Base-by-base conservation (phyloP, 2,888 invertebrate genomes). In the Cataglyphis livida region DNA sequence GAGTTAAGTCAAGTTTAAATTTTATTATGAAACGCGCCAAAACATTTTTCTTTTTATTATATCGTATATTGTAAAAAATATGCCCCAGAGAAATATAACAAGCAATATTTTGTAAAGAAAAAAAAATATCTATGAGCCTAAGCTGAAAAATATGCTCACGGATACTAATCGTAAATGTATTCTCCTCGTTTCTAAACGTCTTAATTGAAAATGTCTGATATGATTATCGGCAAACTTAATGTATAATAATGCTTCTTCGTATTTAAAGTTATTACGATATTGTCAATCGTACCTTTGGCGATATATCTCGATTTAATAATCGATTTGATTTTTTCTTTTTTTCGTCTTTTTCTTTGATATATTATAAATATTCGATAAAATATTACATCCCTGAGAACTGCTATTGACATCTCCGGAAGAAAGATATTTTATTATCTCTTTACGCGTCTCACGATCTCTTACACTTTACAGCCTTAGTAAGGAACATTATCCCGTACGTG, bases 401-500 rank as follows among this genome's bases (percentile, higher is more conserved):
- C 68, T 86, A 90, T 90, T 86, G 90, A 88, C 89, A 83, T 89
- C 84, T 83, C 87, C 74, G 84, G 86, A 85, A 85, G 83, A 89
- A 87, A 85, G 84, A 87, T 85, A 85, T 83, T 83, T 79, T 54
- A 75, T 62, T 61, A 68, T 65, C 65, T 74, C 73, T 74, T 75
- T 71, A n/a, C 25, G 32, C 15, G 18, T 15, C 57, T 38, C 38
- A 21, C 35, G 57, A 32, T 51, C 61, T 48, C 28, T 66, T 57
- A n/a, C 4, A 57, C 18, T 48, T 18, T 28, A 35, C 70, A 35
- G 15, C 21, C 35, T 64, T 44, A 97, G 93, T 97, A 97, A 12
- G 96, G 95, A 91, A 96, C 95, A 94, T 98, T 98, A 92, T 97
- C 96, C 85, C 97, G 96, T 74, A 98, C 94, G 90, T 96, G 96